A percentile compares a stretch with the other conserved stretches of the same genome.
These are phyloP conservation scores for Rhineura floridana DNA, from an alignment of 2,113 vertebrate genomes.

Conservation along the genomic window DNA sequence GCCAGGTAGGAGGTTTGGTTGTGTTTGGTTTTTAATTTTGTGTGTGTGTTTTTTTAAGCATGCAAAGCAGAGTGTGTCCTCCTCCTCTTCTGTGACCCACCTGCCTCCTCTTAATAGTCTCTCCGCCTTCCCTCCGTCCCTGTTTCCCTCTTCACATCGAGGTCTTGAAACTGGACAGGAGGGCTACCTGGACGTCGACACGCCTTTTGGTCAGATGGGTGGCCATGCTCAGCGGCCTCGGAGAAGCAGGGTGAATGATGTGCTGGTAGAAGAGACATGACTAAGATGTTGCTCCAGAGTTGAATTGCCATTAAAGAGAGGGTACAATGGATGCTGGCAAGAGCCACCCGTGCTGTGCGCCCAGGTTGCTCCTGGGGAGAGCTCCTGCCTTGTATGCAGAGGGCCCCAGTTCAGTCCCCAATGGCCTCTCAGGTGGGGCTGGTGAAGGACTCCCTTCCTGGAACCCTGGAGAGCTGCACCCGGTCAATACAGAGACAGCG, in stretches of 20 bases:
- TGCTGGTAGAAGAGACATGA: neutral
- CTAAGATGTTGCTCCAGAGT: neutral
- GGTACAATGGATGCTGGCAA: neutral
- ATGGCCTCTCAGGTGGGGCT: too few species aligned
- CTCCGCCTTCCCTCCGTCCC: constrained; percentile 53
- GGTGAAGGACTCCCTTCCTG: too few species aligned
- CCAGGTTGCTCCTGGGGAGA: too few species aligned
- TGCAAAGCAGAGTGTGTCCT: constrained; percentile 67
- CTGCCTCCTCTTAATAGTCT: constrained; percentile 32
- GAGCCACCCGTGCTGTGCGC: too few species aligned
- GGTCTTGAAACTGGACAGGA: constrained; percentile 35
- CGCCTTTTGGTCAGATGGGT: neutral
- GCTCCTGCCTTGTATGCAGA: too few species aligned
- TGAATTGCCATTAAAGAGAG: neutral
- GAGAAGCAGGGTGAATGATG: neutral
- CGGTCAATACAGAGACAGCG: too few species aligned
- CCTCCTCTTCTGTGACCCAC: constrained; percentile 25
- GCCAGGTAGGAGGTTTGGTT: constrained; percentile 84
- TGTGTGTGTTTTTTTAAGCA: too few species aligned
- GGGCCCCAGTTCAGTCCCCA: too few species aligned
- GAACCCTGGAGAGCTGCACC: too few species aligned
- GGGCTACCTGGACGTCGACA: neutral
- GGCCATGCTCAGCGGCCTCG: neutral
- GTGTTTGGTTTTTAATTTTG: constrained; percentile 52
- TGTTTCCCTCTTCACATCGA: constrained; percentile 39